Percentiles rank a stretch among this genome's conserved stretches.
phyloP scores from a whole-genome alignment of 2,113 vertebrate species.

The Malurus melanocephalus region DNA sequence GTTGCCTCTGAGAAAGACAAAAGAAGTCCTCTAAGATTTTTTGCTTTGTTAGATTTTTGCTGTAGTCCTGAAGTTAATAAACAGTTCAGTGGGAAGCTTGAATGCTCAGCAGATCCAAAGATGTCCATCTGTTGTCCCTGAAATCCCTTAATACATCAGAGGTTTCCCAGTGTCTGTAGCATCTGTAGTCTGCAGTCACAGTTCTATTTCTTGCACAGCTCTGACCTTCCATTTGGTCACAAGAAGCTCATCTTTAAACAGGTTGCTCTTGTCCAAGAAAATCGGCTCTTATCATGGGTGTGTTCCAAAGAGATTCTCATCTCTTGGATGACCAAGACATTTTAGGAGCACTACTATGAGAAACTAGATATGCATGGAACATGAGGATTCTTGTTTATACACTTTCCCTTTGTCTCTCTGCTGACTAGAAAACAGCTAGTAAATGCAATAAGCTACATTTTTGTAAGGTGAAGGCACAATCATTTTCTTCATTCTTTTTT shows the following conservation, averaged over 20 bases:
- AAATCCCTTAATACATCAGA: conserved; percentile 40
- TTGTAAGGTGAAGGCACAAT: not conserved
- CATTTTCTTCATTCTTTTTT: not conserved
- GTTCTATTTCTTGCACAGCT: conserved; percentile 27
- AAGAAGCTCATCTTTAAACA: conserved; percentile 14
- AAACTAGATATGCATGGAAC: not conserved
- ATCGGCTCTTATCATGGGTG: not conserved
- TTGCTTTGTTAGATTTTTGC: not conserved
- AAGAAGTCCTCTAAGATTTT: not conserved
- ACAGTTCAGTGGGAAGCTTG: not conserved
- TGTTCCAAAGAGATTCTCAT: conserved; percentile 9
- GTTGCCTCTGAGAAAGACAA: not conserved
- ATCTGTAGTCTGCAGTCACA: conserved; percentile 43
- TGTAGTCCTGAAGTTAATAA: conserved; percentile 27
- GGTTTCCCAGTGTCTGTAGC: conserved; percentile 51
- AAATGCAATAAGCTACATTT: not conserved
- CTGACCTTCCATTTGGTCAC: conserved; percentile 9
- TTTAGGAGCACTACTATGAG: not conserved
- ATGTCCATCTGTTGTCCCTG: conserved; percentile 50
- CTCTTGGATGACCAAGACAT: not conserved
- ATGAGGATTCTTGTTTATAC: not conserved
- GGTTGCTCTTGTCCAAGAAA: not conserved
- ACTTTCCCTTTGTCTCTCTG: not conserved
- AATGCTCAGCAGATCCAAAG: conserved; percentile 35
- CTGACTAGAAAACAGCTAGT: not conserved